Conservation (phyloP, 2,888 invertebrate genomes). For the Heliconius ethilla region DNA sequence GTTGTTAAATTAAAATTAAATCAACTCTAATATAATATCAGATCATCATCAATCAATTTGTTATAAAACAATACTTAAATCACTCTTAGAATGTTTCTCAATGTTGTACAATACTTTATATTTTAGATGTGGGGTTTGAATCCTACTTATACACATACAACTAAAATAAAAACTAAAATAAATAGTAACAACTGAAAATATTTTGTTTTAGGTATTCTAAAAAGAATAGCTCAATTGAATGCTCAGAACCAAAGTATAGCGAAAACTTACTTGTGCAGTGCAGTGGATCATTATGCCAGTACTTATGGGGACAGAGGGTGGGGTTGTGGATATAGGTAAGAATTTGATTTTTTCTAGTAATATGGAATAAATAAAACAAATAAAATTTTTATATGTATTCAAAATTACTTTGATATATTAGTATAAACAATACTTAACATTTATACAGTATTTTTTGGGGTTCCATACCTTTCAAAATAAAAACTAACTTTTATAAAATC, state of each 20-base stretch:
- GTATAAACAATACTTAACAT: no score
- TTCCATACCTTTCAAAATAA: no score
- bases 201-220: conserved; percentile 64
- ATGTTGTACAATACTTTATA: neutral
- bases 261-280: conserved; percentile 88
- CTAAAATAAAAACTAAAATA: neutral
- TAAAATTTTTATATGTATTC: no score
- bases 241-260: conserved; percentile 83
- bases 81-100: no score
- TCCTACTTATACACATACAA: neutral
- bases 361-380: no score
- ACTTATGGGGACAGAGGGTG: conserved; percentile 95
- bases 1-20: no score
- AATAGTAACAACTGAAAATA: neutral
- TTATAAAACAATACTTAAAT: neutral
- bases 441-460: no score
- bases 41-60: neutral
- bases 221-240: conserved; percentile 73
- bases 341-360: neutral
- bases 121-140: neutral
- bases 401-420: no score
- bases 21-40: neutral
- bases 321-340: conserved; percentile 92
- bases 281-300: conserved; percentile 92
- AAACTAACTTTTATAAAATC: no score